Percentiles rank a stretch among this genome's conserved stretches.
These are phyloP conservation scores for Plagodis dolabraria DNA, from an alignment of 2,888 invertebrate species.

Conservation along the genomic window DNA sequence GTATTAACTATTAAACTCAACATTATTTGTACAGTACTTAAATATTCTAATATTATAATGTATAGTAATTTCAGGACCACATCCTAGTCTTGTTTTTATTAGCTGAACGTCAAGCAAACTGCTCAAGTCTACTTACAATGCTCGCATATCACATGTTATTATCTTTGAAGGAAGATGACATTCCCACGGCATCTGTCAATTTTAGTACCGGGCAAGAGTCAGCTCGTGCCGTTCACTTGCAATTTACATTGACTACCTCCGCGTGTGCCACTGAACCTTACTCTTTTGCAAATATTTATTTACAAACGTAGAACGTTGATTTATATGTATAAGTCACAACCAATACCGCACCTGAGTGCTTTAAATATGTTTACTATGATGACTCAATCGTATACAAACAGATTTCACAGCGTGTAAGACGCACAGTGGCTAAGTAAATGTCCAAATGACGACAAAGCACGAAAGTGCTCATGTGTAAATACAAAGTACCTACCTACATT, in stretches of 20 bases:
- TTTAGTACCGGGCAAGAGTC: constrained; percentile 6
- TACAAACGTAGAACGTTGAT: background rate
- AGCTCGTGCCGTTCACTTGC: constrained; percentile 11
- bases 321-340: background rate
- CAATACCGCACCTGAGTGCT: constrained; percentile 12
- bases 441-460: constrained; percentile 36
- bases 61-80: no score
- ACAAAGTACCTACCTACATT: constrained; percentile 45
- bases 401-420: constrained; percentile 26
- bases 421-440: constrained; percentile 21
- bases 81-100: background rate
- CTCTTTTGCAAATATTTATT: background rate
- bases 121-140: constrained; percentile 18
- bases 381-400: constrained; percentile 28
- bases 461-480: constrained; percentile 62
- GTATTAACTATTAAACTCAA: no score
- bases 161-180: constrained; percentile 19
- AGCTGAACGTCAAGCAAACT: constrained; percentile 10
- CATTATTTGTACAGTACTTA: no score
- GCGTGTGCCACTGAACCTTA: constrained; percentile 4
- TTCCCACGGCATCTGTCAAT: constrained; percentile 17
- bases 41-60: no score
- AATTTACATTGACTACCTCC: constrained; percentile 9
- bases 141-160: constrained; percentile 11
- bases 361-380: constrained; percentile 17